Evolutionary conservation across 2,888 invertebrate species (phyloP), one percentile per base, ranked within the genome.

Genomic region (Hybos culiciformis): DNA sequence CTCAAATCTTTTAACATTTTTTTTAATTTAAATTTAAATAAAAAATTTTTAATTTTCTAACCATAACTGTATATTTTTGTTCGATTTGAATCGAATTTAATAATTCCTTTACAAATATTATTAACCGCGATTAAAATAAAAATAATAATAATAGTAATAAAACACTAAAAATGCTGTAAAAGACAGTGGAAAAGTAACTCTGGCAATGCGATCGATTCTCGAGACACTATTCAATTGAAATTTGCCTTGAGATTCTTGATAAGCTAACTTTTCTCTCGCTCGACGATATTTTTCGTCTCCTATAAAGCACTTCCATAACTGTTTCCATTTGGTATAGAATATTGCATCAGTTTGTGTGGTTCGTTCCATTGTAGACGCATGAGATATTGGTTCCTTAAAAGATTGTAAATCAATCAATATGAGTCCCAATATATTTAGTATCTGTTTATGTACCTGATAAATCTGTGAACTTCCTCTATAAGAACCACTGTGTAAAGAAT

Each of bases 141-240:
- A n/a, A n/a, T n/a, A n/a, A n/a, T n/a, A n/a, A n/a, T n/a, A n/a
- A n/a, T n/a, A n/a, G n/a, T n/a, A n/a, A n/a, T n/a, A n/a, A n/a
- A n/a, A n/a, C n/a, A n/a, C n/a, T n/a, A n/a, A n/a, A n/a, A n/a
- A n/a, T n/a, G n/a, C n/a, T n/a, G n/a, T n/a, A 60, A 93, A 93
- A 1, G 87, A 85, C 11, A 85, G 77, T 3, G 93, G 92, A 60
- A 88, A 87, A 38, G 87, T 69, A 38, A 87, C 68, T 38, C 91
- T 71, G 0, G 91, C 83, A 1, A 83, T 78, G 53, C 80, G 74
- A 67, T 90, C 88, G 55, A 90, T 90, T 58, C 78, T 71, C 0
- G 87, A 88, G 6, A 90, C 88, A 61, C 87, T 88, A 68, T 90
- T 26, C 12, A 26, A 6, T 3, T 12, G 9, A 12, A 26, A 14